Evolutionary conservation across 1,140 invertebrate species (phyloP).

Genomic region (Stenopsyche tienmushanensis): DNA sequence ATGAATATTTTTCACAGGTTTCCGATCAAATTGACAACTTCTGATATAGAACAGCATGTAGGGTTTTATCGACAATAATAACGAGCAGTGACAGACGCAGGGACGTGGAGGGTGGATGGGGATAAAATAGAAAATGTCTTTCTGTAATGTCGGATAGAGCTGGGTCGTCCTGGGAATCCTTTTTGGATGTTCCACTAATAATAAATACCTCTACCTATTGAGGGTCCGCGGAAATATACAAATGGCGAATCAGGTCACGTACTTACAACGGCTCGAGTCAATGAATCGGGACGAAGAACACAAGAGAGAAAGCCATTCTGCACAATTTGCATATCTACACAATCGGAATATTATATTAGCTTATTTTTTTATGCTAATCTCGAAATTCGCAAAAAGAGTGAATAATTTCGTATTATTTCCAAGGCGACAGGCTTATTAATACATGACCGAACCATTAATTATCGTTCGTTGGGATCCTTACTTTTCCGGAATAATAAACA

Average conservation of each 20-base stretch:
- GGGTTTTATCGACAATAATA: not conserved
- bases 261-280: slow-evolving; percentile 19
- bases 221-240: slow-evolving; percentile 28
- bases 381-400: too few relatives aligned
- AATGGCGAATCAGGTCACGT: slow-evolving; percentile 32
- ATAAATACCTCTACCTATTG: slow-evolving; percentile 13
- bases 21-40: slow-evolving; percentile 1
- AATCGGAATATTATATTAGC: slow-evolving; percentile 30
- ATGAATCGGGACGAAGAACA: slow-evolving; percentile 28
- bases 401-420: too few relatives aligned
- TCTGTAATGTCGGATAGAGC: not conserved
- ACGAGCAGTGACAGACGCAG: slow-evolving; percentile 1
- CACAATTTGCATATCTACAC: slow-evolving; percentile 31
- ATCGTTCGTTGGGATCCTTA: too few relatives aligned
- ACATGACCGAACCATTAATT: too few relatives aligned
- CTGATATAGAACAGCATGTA: not conserved
- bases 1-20: too few relatives aligned
- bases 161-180: too few relatives aligned
- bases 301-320: slow-evolving; percentile 19
- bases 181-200: slow-evolving; percentile 13
- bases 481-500: too few relatives aligned
- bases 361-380: slow-evolving; percentile 13
- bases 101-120: too few relatives aligned
- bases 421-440: too few relatives aligned
- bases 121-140: too few relatives aligned